Evolutionary conservation across 2,888 invertebrate genomes (phyloP), one percentile per base, ranked within the genome.

Genomic region (Pseudococcus jackbeardsleyi): DNA sequence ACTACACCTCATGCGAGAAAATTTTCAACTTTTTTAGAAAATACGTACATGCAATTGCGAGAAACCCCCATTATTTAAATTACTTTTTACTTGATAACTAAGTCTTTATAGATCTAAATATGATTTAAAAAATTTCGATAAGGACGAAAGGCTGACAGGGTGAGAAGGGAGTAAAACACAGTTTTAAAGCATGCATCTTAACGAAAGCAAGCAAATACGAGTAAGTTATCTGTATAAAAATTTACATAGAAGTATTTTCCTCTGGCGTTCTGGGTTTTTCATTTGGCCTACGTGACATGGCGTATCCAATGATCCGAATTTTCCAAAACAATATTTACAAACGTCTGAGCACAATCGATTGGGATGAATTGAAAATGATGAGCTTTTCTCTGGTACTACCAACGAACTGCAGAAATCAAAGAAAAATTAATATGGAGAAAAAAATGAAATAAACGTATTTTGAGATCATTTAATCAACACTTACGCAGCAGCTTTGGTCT

Each of bases 261-360:
- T 94, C 91, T 96, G 96, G n/a, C 96, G 92, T 89, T 96, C 96
- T 0, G 94, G 93, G 87, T 95, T 95, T 90, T 96, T 96, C 91
- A 97, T 95, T 92, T 96, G 96, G 0, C 96, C 96, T 86, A 97
- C 95, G 91, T 97, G 96, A 92, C 96, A 96, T 0, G 96, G 96
- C 0, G 96, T 96, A 91, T 97, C 96, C 90, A 96, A 94, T 0
- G 96, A 93, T 0, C 96, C 96, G 90, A 97, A 97, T 92, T 96
- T 96, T 12, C 96, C 96, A 89, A 96, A 96, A 91, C 97, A 97
- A 91, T 96, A 96, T 91, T 95, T 95, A 91, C 97, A 97, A 90
- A 96, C 96, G 92, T 96, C 96, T 91, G 95, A 95, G 91, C 96
- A 97, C 86, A 96, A 92, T 12, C 96, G 92, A 0, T 94, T 96